Percentiles rank a stretch among this genome's conserved stretches.
Evolutionary conservation across 1,140 invertebrate genomes (phyloP).

Genomic region (Cheumatopsyche charites): DNA sequence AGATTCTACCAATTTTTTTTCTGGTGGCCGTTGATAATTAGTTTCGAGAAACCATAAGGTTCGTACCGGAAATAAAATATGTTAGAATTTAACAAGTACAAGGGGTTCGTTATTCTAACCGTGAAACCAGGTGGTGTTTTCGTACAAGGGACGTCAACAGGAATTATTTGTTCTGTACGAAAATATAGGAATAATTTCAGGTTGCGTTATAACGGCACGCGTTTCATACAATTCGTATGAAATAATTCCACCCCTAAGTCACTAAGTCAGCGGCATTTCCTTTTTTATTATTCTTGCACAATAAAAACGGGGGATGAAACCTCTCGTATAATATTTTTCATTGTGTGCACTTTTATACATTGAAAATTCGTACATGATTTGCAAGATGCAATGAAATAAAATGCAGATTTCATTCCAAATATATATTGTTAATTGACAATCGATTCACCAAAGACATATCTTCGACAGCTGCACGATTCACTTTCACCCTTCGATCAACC

Average conservation of each 20-base stretch:
- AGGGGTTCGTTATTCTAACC: conserved; percentile 15
- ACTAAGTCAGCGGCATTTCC: conserved; percentile 24
- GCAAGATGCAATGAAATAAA: no score
- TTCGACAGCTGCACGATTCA: conserved; percentile 29
- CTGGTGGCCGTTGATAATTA: background rate
- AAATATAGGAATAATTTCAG: no score
- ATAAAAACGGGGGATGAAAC: conserved; percentile 3
- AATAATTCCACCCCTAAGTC: conserved; percentile 31
- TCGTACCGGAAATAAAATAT: conserved; percentile 35
- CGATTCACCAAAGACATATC: conserved; percentile 9
- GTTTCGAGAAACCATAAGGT: conserved; percentile 25
- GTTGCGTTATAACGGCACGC: no score
- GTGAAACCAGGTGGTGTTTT: conserved; percentile 27
- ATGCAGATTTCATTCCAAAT: no score
- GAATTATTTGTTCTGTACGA: no score
- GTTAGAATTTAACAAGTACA: conserved; percentile 28
- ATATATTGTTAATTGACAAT: no score
- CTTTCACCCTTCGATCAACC: conserved; percentile 36
- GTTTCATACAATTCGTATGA: conserved; percentile 5
- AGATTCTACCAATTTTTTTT: no score
- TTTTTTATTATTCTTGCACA: conserved; percentile 28
- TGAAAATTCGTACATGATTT: no score
- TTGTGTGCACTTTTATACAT: no score
- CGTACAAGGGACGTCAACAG: background rate
- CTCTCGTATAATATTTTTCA: background rate